A percentile compares a stretch with the other conserved stretches of the same genome.
phyloP scores from a whole-genome alignment of 2,113 vertebrate genomes.

The Cinclus mexicanus region DNA sequence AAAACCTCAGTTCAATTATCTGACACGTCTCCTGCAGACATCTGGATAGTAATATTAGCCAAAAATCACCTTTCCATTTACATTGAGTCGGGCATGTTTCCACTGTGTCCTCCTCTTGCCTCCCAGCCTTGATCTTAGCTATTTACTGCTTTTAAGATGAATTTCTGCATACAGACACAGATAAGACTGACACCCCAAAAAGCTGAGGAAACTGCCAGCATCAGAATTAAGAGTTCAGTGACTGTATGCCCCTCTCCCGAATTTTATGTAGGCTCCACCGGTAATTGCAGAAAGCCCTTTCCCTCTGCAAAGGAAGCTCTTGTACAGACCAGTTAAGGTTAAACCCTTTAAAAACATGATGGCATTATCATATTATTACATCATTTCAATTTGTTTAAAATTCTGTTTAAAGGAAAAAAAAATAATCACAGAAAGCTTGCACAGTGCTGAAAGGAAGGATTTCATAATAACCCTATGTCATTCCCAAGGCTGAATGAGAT shows the following conservation, averaged over 20 bases:
- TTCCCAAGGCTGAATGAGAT: background rate
- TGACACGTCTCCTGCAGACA: background rate
- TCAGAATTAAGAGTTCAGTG: background rate
- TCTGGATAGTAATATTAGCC: background rate
- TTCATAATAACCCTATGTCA: background rate
- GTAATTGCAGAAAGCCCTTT: background rate
- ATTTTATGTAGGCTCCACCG: background rate
- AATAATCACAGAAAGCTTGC: background rate
- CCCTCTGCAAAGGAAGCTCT: background rate
- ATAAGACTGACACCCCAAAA: background rate
- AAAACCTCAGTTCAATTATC: background rate
- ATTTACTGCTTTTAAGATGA: background rate
- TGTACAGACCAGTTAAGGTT: background rate
- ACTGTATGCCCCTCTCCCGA: background rate
- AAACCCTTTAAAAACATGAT: background rate
- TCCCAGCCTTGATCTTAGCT: background rate
- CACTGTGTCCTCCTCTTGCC: fast-evolving
- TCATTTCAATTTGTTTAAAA: background rate
- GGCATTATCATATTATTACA: background rate
- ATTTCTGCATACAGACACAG: background rate
- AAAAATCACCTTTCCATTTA: background rate
- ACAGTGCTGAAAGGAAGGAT: background rate
- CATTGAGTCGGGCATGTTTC: background rate
- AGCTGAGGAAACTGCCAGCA: background rate
- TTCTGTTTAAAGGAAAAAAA: background rate